Evolutionary conservation across 1,140 invertebrate species (phyloP).

Genomic region (Dryas iulia): DNA sequence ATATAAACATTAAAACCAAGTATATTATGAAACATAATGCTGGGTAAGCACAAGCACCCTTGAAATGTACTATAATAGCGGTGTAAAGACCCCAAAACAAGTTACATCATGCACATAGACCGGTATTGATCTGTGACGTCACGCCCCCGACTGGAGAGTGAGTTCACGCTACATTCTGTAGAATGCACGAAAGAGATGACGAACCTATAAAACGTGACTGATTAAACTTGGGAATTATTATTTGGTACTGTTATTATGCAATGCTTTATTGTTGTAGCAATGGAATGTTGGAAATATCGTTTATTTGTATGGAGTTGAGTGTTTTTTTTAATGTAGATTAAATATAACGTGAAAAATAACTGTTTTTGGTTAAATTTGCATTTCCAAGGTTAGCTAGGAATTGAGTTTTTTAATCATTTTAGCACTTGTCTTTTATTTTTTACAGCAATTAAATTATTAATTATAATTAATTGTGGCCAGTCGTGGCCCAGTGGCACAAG

Average conservation of each 20-base stretch:
- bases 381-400: too few relatives aligned
- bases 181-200: not conserved
- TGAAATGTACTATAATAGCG: slow-evolving; percentile 29
- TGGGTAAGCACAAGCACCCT: slow-evolving; percentile 20
- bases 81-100: slow-evolving; percentile 21
- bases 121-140: slow-evolving; percentile 68
- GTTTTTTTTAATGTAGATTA: too few relatives aligned
- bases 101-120: slow-evolving; percentile 32
- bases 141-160: slow-evolving; percentile 26
- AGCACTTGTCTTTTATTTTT: too few relatives aligned
- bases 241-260: not conserved
- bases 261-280: not conserved
- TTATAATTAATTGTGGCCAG: too few relatives aligned
- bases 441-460: too few relatives aligned
- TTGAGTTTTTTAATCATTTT: too few relatives aligned
- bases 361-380: too few relatives aligned
- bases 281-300: not conserved
- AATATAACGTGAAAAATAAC: too few relatives aligned
- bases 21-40: not conserved
- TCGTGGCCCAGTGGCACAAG: too few relatives aligned
- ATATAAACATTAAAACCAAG: not conserved
- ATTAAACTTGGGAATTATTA: not conserved
- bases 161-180: not conserved
- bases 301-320: not conserved
- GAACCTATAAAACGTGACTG: slow-evolving; percentile 1